A percentile compares a stretch with the other conserved stretches of the same genome.
phyloP scores from a whole-genome alignment of 2,113 vertebrate species.

The Pelodiscus sinensis region DNA sequence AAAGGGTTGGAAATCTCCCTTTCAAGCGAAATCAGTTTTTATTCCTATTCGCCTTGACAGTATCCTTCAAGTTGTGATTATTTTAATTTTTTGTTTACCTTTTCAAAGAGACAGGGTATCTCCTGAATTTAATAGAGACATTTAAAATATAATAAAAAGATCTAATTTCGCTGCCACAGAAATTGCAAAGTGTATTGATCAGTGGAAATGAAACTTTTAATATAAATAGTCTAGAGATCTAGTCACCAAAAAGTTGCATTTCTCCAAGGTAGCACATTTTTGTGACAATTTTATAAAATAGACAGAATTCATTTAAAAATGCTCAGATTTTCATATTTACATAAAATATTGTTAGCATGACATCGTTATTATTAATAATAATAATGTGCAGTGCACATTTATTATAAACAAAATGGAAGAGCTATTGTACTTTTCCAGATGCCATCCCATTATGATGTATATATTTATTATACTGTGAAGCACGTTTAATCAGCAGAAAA shows the following conservation, averaged over 20 bases:
- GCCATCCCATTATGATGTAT: background rate
- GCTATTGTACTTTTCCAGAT: background rate
- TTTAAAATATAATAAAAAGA: background rate
- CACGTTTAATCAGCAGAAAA: background rate
- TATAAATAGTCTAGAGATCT: slow-evolving; percentile 29
- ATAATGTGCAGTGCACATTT: background rate
- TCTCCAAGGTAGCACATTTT: background rate
- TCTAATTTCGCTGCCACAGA: slow-evolving; percentile 51
- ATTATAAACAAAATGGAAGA: background rate
- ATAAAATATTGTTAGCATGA: background rate
- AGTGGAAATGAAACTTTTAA: slow-evolving; percentile 32
- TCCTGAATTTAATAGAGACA: background rate
- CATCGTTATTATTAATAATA: background rate
- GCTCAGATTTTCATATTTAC: background rate
- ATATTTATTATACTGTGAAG: background rate
- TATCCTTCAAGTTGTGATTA: slow-evolving; percentile 3
- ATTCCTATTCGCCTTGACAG: background rate
- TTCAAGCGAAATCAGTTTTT: background rate
- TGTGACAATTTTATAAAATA: background rate
- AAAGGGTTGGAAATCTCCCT: slow-evolving; percentile 52
- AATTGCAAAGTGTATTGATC: slow-evolving; percentile 47
- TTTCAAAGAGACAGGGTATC: background rate
- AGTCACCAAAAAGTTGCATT: slow-evolving; percentile 71
- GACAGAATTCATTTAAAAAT: background rate
- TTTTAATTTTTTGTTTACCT: background rate